phyloP scores from a whole-genome alignment of 2,888 invertebrate species.

The Nemoura dubitans region DNA sequence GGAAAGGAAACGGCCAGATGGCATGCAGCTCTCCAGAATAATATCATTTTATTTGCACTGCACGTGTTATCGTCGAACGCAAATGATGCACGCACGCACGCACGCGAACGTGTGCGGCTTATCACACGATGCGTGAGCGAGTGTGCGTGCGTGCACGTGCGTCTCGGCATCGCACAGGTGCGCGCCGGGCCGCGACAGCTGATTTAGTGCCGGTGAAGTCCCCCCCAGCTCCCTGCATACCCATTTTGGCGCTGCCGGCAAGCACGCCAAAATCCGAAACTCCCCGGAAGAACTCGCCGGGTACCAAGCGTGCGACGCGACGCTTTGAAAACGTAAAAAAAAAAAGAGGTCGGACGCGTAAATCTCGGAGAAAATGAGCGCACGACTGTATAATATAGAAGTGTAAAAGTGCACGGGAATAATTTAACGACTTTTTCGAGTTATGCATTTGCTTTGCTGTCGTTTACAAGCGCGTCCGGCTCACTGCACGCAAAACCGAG shows the following conservation, averaged over 20 bases:
- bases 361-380: neutral
- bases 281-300: too few species aligned
- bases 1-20: neutral
- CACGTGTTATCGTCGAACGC: neutral
- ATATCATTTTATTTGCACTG: neutral
- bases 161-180: neutral
- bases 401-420: neutral
- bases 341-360: neutral
- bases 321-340: neutral
- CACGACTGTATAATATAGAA: neutral
- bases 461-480: neutral
- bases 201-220: neutral
- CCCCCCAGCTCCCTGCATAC: neutral
- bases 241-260: neutral
- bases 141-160: neutral
- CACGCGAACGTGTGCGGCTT: neutral
- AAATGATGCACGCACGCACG: neutral
- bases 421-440: neutral
- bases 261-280: too few species aligned
- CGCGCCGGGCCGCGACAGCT: neutral
- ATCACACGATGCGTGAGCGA: neutral
- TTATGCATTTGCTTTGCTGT: neutral
- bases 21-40: neutral
- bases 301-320: neutral
- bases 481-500: neutral